Evolutionary conservation across 1,140 invertebrate species (phyloP).

Genomic region (Atopsyche davidsoni): DNA sequence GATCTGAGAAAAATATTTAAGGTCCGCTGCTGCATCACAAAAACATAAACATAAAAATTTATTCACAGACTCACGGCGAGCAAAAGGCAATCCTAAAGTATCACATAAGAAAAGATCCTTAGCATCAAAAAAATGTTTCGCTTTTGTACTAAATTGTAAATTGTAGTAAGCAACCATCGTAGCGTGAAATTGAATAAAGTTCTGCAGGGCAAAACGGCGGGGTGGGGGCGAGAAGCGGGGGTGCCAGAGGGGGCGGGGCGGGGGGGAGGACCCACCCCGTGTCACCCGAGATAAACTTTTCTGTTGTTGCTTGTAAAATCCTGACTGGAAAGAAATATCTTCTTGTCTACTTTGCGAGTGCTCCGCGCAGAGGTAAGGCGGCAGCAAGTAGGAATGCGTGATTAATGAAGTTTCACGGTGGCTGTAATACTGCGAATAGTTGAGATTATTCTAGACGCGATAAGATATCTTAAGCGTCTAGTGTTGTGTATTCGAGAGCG

Average conservation of each 20-base stretch:
- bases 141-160: conserved; percentile 31
- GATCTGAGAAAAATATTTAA: too few species aligned
- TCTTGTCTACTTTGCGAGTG: too few species aligned
- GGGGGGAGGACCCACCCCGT: conserved; percentile 14
- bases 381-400: too few species aligned
- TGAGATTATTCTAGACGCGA: too few species aligned
- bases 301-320: too few species aligned
- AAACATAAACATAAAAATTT: conserved; percentile 20
- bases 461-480: too few species aligned
- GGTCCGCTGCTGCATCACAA: too few species aligned
- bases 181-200: conserved; percentile 32
- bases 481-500: too few species aligned
- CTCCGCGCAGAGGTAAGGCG: too few species aligned
- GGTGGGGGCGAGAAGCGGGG: not conserved
- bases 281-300: conserved; percentile 29
- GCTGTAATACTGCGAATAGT: too few species aligned
- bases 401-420: too few species aligned
- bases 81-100: conserved; percentile 6
- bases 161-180: conserved; percentile 31
- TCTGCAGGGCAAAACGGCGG: conserved; percentile 29
- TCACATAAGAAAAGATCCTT: conserved; percentile 17
- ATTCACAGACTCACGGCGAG: conserved; percentile 2
- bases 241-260: not conserved
- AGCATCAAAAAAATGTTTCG: conserved; percentile 25
- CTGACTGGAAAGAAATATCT: too few species aligned